A percentile compares a stretch with the other conserved stretches of the same genome.
phyloP scores from a whole-genome alignment of 53 echinoderm and acorn worm genomes.

The Arbacia lixula region DNA sequence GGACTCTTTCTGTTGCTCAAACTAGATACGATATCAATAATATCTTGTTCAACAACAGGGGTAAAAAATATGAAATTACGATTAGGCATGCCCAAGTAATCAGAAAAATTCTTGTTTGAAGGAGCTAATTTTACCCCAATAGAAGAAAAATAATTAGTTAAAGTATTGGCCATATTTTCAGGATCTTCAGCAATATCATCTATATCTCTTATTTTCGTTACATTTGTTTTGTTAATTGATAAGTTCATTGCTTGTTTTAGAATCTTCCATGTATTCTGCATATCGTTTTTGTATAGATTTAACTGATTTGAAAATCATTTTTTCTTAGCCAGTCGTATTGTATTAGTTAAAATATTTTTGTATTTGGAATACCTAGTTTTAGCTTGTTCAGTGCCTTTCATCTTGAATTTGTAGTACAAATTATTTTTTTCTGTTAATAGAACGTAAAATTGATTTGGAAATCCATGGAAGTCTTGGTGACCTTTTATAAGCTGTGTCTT shows the following conservation, averaged over 20 bases:
- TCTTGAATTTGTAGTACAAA: not conserved
- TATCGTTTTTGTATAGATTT: not conserved
- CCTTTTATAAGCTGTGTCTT: not conserved
- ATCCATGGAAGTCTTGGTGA: slow-evolving; percentile 8
- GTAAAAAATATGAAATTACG: not conserved
- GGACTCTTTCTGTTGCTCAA: not conserved
- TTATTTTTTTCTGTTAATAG: not conserved
- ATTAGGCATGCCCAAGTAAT: not conserved
- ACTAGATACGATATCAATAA: not conserved
- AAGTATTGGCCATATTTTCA: not conserved
- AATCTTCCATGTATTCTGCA: not conserved
- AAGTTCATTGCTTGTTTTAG: not conserved
- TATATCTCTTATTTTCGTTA: not conserved
- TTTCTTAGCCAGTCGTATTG: not conserved
- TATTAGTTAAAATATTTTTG: not conserved
- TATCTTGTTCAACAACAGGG: not conserved
- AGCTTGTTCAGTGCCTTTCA: not conserved
- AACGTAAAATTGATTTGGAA: not conserved
- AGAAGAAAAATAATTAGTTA: not conserved
- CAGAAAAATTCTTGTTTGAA: not conserved
- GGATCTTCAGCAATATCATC: not conserved
- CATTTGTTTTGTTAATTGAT: not conserved
- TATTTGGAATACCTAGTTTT: not conserved
- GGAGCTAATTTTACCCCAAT: not conserved
- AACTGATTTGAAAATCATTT: not conserved